Conservation (phyloP, 2,797 vertebrate species). For the Dromococcyx pavoninus region DNA sequence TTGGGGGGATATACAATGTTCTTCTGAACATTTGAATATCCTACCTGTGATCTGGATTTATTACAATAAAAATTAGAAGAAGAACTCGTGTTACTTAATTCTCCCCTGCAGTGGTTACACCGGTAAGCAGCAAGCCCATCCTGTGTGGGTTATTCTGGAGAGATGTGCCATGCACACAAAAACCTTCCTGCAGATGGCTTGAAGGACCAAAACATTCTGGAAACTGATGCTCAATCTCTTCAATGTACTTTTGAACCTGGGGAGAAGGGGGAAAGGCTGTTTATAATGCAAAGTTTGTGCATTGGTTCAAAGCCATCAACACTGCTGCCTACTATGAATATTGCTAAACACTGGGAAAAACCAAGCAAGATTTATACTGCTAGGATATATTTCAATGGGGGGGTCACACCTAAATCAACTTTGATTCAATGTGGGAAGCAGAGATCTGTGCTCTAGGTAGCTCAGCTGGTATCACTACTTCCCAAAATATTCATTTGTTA, state of each 20-base stretch:
- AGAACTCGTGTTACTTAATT: not conserved
- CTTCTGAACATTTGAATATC: not conserved
- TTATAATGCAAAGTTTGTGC: constrained; percentile 22
- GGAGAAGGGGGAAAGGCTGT: constrained; percentile 17
- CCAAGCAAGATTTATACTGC: constrained; percentile 11
- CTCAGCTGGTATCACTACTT: not conserved
- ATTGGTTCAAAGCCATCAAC: not conserved
- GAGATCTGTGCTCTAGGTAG: not conserved
- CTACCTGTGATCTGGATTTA: not conserved
- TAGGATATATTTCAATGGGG: not conserved
- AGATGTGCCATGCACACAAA: not conserved
- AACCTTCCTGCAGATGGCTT: not conserved
- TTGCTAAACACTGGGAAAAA: constrained; percentile 25
- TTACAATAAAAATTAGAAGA: not conserved
- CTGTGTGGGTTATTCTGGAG: not conserved
- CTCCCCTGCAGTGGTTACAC: not conserved
- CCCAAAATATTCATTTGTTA: not conserved
- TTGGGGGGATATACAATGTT: too few species aligned
- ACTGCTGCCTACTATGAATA: constrained; percentile 11
- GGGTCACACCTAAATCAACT: not conserved
- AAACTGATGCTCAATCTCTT: not conserved
- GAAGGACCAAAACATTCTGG: not conserved
- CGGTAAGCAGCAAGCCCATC: not conserved
- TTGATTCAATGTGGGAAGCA: not conserved
- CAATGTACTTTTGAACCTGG: not conserved